A percentile compares a stretch with the other conserved stretches of the same genome.
These are phyloP conservation scores for Colinus virginianus DNA, from an alignment of 2,113 vertebrate species.

Conservation along the genomic window DNA sequence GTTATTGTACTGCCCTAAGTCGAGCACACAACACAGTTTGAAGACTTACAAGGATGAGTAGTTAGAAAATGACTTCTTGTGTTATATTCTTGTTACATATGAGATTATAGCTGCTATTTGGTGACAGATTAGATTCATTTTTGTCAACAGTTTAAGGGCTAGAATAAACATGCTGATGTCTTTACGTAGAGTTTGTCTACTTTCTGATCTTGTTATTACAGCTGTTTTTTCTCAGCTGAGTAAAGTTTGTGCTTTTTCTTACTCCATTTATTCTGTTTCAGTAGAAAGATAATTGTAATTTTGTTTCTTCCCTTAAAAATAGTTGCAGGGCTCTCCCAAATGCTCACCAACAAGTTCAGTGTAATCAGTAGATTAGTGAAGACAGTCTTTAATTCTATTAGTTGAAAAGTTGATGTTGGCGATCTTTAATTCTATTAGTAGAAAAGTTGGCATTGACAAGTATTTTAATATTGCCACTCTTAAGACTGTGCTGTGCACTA, in stretches of 20 bases:
- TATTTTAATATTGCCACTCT: background rate
- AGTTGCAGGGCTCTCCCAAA: background rate
- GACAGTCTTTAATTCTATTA: background rate
- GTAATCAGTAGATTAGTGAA: background rate
- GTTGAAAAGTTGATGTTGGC: background rate
- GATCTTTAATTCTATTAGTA: background rate
- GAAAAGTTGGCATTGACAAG: background rate
- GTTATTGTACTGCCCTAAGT: background rate
- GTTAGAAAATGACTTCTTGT: background rate
- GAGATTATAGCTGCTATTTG: background rate
- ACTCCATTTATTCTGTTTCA: background rate
- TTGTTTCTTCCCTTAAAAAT: background rate
- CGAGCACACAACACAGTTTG: background rate
- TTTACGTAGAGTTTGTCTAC: background rate
- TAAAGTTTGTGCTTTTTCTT: background rate
- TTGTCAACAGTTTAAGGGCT: background rate
- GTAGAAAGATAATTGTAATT: background rate
- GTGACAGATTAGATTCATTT: background rate
- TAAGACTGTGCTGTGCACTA: background rate
- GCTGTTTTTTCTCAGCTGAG: background rate
- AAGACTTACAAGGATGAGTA: background rate
- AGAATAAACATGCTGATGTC: background rate
- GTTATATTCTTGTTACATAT: background rate
- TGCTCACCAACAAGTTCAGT: background rate
- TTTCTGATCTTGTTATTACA: background rate